Percentiles rank a stretch among this genome's conserved stretches.
These are phyloP conservation scores for Coenobita brevimanus DNA, from an alignment of 1,140 invertebrate genomes.

Conservation along the genomic window DNA sequence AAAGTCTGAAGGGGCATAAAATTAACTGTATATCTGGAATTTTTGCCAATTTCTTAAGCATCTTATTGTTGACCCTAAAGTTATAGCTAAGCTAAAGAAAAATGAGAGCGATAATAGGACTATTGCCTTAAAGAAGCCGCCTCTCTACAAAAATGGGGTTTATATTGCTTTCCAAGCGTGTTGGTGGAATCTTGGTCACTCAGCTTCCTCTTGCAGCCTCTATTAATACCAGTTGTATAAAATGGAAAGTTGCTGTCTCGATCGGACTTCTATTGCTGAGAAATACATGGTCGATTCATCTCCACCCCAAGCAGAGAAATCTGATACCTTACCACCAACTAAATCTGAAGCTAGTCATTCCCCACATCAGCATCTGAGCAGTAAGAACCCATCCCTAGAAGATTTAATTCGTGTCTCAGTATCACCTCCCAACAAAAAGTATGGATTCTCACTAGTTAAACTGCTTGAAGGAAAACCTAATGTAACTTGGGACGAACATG, in stretches of 20 bases:
- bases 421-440: not conserved
- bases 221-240: not conserved
- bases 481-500: not conserved
- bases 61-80: not conserved
- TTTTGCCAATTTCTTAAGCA: not conserved
- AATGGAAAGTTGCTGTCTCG: not conserved
- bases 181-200: not conserved
- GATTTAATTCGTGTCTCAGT: not conserved
- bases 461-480: not conserved
- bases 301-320: not conserved
- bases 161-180: not conserved
- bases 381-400: slow-evolving; percentile 4
- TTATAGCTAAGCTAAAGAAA: not conserved
- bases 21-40: slow-evolving; percentile 10
- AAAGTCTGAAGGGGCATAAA: not conserved
- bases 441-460: slow-evolving; percentile 12
- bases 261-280: not conserved
- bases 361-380: not conserved
- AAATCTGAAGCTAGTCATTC: not conserved
- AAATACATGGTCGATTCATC: not conserved
- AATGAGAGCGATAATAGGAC: not conserved
- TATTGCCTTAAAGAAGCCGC: not conserved
- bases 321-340: not conserved
- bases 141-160: not conserved
- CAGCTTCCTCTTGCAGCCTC: not conserved